Percentiles rank a stretch among this genome's conserved stretches.
phyloP scores from a whole-genome alignment of 2,888 invertebrate species.

The Neoscelio sp. region DNA sequence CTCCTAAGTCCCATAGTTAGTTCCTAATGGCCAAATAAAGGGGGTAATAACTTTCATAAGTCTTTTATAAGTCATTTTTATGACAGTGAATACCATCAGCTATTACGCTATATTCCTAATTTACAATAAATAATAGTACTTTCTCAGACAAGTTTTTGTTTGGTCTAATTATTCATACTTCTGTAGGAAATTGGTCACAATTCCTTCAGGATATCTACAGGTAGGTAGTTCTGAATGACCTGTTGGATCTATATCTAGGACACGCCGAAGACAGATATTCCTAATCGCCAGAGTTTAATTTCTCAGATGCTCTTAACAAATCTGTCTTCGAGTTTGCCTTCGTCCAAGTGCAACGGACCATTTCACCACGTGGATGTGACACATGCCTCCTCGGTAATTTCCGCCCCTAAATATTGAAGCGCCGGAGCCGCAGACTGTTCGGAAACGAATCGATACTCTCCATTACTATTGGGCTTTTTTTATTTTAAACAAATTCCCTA shows the following conservation, averaged over 20 bases:
- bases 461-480: constrained; percentile 21
- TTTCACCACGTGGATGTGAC: constrained; percentile 35
- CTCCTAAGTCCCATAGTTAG: too few species aligned
- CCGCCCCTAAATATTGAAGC: constrained; percentile 26
- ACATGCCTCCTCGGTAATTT: constrained; percentile 11
- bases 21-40: too few species aligned
- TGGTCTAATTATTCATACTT: not conserved
- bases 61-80: too few species aligned
- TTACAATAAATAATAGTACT: too few species aligned
- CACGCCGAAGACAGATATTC: constrained; percentile 19
- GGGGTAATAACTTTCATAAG: too few species aligned
- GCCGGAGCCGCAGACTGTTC: not conserved
- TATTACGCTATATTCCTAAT: too few species aligned
- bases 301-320: too few species aligned
- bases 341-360: constrained; percentile 2
- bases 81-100: too few species aligned
- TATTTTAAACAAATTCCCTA: constrained; percentile 27
- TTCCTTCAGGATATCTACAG: constrained; percentile 43
- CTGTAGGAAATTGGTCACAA: not conserved
- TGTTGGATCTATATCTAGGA: constrained; percentile 58
- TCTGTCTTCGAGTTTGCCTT: constrained; percentile 23
- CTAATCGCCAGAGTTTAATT: constrained; percentile 5
- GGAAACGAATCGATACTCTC: constrained; percentile 34
- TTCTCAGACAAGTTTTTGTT: too few species aligned
- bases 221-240: constrained; percentile 44